Conservation (phyloP, 2,888 invertebrate species). For the Schrankia costaestrigalis region DNA sequence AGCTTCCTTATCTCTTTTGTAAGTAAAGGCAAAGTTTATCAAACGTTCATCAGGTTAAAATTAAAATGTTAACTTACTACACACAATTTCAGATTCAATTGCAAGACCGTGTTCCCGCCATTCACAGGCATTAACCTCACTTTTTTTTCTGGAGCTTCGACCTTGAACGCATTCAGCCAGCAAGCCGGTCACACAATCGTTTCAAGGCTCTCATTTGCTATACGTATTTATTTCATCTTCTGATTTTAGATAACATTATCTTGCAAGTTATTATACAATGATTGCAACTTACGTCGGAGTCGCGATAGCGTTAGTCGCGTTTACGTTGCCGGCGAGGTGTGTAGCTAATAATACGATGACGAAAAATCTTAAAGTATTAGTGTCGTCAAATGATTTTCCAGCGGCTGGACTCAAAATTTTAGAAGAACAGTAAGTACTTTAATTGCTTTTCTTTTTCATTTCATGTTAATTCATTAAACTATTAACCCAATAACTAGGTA, state of each 20-base stretch:
- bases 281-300: conserved; percentile 22
- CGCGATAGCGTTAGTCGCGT: conserved; percentile 31
- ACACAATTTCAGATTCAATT: no score
- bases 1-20: no score
- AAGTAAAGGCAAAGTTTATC: background rate
- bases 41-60: no score
- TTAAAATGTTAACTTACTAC: no score
- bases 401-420: conserved; percentile 83
- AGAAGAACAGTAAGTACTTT: conserved; percentile 79
- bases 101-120: conserved; percentile 2
- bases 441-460: no score
- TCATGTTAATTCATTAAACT: no score
- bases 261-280: conserved; percentile 27
- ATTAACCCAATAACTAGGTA: no score
- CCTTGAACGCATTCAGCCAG: conserved; percentile 23
- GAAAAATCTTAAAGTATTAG: conserved; percentile 82
- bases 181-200: conserved; percentile 14
- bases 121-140: no score
- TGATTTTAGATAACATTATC: conserved; percentile 22
- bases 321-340: conserved; percentile 28
- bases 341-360: conserved; percentile 52
- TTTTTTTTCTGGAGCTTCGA: conserved; percentile 29
- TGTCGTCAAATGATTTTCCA: conserved; percentile 86
- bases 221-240: conserved; percentile 22
- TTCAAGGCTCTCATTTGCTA: conserved; percentile 12